Percentiles rank a stretch among this genome's conserved stretches.
Conservation (phyloP, 2,888 invertebrate species). For the Trichacis sp. region DNA sequence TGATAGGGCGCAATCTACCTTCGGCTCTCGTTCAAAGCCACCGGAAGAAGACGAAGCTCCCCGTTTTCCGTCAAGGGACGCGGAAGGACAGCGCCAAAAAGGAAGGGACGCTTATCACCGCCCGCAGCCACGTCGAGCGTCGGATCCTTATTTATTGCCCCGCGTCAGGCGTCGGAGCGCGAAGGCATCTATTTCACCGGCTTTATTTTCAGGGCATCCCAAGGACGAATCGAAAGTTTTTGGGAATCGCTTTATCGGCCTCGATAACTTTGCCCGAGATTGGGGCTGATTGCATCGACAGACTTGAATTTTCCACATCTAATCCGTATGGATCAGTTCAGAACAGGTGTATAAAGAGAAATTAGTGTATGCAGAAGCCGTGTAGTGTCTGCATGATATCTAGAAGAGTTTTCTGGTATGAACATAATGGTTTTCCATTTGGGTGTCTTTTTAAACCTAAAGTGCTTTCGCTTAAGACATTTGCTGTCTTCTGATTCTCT, state of each 20-base stretch:
- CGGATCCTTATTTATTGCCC: constrained; percentile 67
- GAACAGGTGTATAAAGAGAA: no score
- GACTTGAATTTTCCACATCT: no score
- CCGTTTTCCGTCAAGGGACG: background rate
- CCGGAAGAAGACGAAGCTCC: constrained; percentile 38
- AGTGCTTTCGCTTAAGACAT: no score
- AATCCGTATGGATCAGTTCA: no score
- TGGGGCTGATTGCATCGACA: no score
- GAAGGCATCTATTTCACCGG: constrained; percentile 55
- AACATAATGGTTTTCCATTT: no score
- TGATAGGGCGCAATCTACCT: constrained; percentile 44
- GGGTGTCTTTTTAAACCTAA: no score
- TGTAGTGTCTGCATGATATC: no score
- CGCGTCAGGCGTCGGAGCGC: constrained; percentile 54
- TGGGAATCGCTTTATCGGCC: constrained; percentile 21
- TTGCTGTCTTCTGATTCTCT: no score
- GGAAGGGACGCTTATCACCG: constrained; percentile 64
- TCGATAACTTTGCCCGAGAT: constrained; percentile 5
- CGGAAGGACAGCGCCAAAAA: constrained; percentile 39
- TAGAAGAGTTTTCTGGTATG: no score
- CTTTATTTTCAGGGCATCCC: constrained; percentile 55
- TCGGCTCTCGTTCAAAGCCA: constrained; percentile 39
- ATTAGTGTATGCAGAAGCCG: no score
- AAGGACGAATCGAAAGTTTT: constrained; percentile 30
- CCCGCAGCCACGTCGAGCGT: constrained; percentile 64